A percentile compares a stretch with the other conserved stretches of the same genome.
These are phyloP conservation scores for Podarcis muralis DNA, from an alignment of 2,113 vertebrate species.

Conservation along the genomic window DNA sequence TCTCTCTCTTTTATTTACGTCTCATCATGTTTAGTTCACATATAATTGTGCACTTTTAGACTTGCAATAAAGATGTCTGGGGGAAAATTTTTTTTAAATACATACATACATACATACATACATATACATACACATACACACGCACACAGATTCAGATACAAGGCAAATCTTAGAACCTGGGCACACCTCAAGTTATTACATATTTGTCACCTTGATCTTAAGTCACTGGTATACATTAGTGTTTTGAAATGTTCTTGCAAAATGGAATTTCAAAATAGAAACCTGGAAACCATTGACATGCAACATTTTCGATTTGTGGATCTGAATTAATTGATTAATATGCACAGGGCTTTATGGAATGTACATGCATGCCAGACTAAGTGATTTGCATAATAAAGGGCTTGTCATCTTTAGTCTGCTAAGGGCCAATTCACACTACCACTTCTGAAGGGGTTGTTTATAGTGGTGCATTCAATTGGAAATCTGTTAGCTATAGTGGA, in stretches of 20 bases:
- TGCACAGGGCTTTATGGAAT: background rate
- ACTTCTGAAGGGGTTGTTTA: conserved; percentile 8
- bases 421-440: background rate
- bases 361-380: background rate
- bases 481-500: background rate
- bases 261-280: background rate
- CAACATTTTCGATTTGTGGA: background rate
- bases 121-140: no score
- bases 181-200: background rate
- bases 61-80: no score
- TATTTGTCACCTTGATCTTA: background rate
- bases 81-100: no score
- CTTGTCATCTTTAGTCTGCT: background rate
- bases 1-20: no score
- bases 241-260: background rate
- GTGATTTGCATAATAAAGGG: background rate
- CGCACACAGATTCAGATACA: no score
- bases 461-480: background rate
- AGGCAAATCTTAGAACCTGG: no score
- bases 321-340: background rate
- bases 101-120: no score
- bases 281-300: background rate
- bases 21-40: no score
- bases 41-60: no score
- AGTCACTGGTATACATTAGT: no score